Base-by-base conservation (phyloP, 1,140 invertebrate species). In the Zaprionus gabonicus region DNA sequence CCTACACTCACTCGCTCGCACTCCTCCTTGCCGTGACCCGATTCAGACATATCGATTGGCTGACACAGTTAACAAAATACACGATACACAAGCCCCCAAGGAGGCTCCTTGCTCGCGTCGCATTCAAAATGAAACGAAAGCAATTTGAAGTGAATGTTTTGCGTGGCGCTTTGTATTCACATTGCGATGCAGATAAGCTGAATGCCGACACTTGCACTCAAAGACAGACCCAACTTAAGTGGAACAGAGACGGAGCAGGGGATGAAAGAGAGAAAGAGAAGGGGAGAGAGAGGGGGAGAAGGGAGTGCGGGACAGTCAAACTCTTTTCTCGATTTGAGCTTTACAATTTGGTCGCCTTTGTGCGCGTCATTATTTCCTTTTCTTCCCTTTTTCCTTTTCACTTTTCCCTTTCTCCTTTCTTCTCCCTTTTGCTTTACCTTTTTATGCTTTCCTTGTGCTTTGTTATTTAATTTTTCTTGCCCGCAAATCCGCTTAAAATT, bases 401-500 rank as follows among this genome's bases (percentile, higher is more conserved):
- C 58, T 63, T 10, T 23, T 23, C 2, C 7, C 58, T 63, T 10
- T 20, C 28, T 28, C 13, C 1, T n/a, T 15, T 73, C 62, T 71
- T 28, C 28, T 9, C 7, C 28, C 1, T 49, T 67, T 49, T 31
- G 25, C 51, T 57, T 58, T 71, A 31, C 36, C 60, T 56, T 59
- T 71, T 71, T 65, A 53, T 64, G 38, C 63, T 60, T 75, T 69
- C 5, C 10, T 12, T 23, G 13, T 53, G 36, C 20, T 62, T 38
- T 65, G 68, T 71, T 78, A 44, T 66, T 67, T 62, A 71, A 71
- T 69, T 76, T 70, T 28, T 75, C 34, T 49, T 59, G 46, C 49
- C 12, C 58, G 17, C 38, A 67, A 83, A 83, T 46, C 81, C 65
- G 67, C 77, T 84, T 84, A 83, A 76, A 77, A 67, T 68, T 77